Conservation (phyloP, 2,797 vertebrate genomes). For the Tragelaphus oryx region DNA sequence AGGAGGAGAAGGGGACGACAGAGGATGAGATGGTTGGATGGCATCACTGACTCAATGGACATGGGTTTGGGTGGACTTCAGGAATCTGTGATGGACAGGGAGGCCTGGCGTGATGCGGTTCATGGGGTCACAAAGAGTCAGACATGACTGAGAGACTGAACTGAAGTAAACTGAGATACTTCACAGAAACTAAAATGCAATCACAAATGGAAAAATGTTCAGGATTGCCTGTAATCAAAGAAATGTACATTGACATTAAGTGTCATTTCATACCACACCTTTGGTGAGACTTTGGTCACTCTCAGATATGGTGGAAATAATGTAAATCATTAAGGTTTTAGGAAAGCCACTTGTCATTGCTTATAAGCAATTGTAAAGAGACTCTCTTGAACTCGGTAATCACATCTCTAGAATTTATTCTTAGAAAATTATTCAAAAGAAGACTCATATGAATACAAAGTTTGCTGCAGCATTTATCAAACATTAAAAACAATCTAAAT, state of each 20-base stretch:
- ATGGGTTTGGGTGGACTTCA: too few species aligned
- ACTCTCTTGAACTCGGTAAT: not conserved
- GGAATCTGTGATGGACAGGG: too few species aligned
- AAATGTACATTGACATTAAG: slow-evolving; percentile 12
- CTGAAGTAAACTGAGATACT: not conserved
- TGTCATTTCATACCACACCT: not conserved
- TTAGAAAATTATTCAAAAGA: slow-evolving; percentile 37
- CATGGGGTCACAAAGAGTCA: too few species aligned
- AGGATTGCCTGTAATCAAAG: not conserved
- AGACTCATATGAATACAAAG: not conserved
- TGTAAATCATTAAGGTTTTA: not conserved
- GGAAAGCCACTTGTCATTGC: not conserved
- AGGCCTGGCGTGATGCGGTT: too few species aligned
- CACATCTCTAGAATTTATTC: not conserved
- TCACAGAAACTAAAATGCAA: slow-evolving; percentile 9
- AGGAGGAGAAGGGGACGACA: not conserved
- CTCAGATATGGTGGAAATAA: not conserved
- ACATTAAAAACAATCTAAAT: not conserved
- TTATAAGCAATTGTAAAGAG: not conserved
- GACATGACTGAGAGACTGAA: not conserved
- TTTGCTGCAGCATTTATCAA: slow-evolving; percentile 12
- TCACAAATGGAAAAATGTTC: not conserved
- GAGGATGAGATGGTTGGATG: not conserved
- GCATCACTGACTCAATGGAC: not conserved
- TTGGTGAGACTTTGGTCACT: not conserved